A percentile compares a stretch with the other conserved stretches of the same genome.
phyloP scores from a whole-genome alignment of 1,140 invertebrate genomes.

The Marisa cornuarietis region DNA sequence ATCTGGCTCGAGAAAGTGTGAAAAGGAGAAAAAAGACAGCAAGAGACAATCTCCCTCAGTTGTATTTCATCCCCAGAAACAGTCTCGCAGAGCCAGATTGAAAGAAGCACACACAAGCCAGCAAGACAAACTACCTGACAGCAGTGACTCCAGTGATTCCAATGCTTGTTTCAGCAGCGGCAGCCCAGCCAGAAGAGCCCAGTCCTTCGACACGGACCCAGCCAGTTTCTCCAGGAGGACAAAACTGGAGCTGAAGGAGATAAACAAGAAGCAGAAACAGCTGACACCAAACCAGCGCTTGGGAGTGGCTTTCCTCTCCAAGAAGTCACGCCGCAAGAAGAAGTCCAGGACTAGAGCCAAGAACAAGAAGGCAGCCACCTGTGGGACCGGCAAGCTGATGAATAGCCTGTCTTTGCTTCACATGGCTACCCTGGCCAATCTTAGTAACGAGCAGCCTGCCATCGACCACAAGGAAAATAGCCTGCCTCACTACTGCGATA shows the following conservation, averaged over 20 bases:
- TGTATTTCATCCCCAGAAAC: constrained; percentile 4
- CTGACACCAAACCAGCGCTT: constrained; percentile 39
- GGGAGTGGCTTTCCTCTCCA: constrained; percentile 49
- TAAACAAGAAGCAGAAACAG: constrained; percentile 24
- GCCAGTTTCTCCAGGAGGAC: constrained; percentile 1
- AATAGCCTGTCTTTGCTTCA: constrained; percentile 56
- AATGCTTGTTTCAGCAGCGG: constrained; percentile 16
- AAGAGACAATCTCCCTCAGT: background rate
- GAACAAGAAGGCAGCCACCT: constrained; percentile 23
- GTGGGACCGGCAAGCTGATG: constrained; percentile 43
- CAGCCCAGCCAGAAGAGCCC: background rate
- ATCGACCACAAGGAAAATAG: background rate
- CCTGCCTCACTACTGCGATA: constrained; percentile 18
- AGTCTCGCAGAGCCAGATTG: constrained; percentile 7
- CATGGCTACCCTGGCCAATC: constrained; percentile 58
- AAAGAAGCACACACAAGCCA: constrained; percentile 9
- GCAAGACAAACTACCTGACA: background rate
- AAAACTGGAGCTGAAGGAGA: background rate
- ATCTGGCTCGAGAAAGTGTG: too few relatives aligned
- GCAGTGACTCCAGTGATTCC: constrained; percentile 28
- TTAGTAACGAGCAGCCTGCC: constrained; percentile 32
- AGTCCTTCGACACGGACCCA: background rate
- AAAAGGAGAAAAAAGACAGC: too few relatives aligned
- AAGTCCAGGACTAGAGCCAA: background rate
- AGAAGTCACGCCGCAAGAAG: constrained; percentile 28